A percentile compares a stretch with the other conserved stretches of the same genome.
Conservation (phyloP, 2,797 vertebrate species). For the Acestrorhynchus altus region DNA sequence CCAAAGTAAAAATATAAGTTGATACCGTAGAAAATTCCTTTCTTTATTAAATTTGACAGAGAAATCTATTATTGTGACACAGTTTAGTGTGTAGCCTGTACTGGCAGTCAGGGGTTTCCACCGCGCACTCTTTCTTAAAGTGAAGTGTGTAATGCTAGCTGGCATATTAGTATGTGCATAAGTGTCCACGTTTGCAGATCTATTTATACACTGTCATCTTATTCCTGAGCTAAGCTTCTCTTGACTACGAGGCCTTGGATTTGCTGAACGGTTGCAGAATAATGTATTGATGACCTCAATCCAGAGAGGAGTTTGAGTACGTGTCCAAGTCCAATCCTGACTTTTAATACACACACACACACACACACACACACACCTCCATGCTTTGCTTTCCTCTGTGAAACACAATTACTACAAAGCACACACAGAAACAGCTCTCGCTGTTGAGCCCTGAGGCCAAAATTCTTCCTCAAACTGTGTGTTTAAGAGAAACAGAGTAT, state of each 20-base stretch:
- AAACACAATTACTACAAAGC: background rate
- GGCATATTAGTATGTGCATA: background rate
- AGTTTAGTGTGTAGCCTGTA: too few species aligned
- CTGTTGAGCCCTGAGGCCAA: background rate
- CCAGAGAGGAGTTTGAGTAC: background rate
- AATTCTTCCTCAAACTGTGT: background rate
- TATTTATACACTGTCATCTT: conserved; percentile 3
- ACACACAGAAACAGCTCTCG: background rate
- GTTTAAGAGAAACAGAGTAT: background rate
- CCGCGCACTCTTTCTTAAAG: too few species aligned
- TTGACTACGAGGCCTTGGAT: conserved; percentile 1
- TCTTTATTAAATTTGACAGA: too few species aligned
- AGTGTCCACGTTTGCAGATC: background rate
- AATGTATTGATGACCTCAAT: conserved; percentile 18
- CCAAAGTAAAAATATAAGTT: too few species aligned
- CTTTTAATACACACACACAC: background rate
- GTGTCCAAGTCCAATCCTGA: background rate
- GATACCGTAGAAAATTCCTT: too few species aligned
- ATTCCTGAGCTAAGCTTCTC: background rate
- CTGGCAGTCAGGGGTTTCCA: too few species aligned
- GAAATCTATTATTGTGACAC: too few species aligned
- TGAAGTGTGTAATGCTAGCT: too few species aligned
- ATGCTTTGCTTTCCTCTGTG: background rate
- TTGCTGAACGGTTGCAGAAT: background rate
- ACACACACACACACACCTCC: background rate